phyloP scores from a whole-genome alignment of 2,888 invertebrate species.

The Perizoma affinitatum region DNA sequence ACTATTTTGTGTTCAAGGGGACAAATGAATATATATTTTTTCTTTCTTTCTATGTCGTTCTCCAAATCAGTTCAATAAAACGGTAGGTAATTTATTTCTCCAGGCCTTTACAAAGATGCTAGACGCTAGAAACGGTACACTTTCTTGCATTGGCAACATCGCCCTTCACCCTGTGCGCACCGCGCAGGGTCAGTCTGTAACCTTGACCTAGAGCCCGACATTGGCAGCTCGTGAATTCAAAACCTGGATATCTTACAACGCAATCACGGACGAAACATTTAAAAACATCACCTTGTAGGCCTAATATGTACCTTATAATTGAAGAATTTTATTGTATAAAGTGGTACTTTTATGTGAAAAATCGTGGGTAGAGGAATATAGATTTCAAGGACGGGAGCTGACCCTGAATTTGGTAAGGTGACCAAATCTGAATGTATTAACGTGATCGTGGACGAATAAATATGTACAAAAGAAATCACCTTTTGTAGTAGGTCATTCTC shows the following conservation, averaged over 20 bases:
- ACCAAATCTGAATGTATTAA: too few relatives aligned
- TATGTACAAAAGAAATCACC: neutral
- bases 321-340: too few relatives aligned
- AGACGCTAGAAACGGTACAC: neutral
- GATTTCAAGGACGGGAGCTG: conserved; percentile 3
- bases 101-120: neutral
- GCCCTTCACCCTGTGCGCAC: conserved; percentile 12
- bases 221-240: conserved; percentile 52
- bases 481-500: too few relatives aligned
- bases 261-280: neutral
- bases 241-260: conserved; percentile 26
- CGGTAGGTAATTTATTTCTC: neutral
- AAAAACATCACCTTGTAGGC: neutral
- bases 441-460: neutral
- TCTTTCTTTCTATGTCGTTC: too few relatives aligned
- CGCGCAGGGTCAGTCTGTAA: conserved; percentile 49
- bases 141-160: conserved; percentile 21
- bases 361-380: too few relatives aligned
- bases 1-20: too few relatives aligned
- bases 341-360: neutral
- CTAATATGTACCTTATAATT: neutral
- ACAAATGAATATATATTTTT: too few relatives aligned
- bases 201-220: conserved; percentile 68
- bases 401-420: conserved; percentile 1
- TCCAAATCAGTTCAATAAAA: too few relatives aligned